A percentile compares a stretch with the other conserved stretches of the same genome.
Evolutionary conservation across 2,797 vertebrate genomes (phyloP).

Genomic region (Morelia viridis): DNA sequence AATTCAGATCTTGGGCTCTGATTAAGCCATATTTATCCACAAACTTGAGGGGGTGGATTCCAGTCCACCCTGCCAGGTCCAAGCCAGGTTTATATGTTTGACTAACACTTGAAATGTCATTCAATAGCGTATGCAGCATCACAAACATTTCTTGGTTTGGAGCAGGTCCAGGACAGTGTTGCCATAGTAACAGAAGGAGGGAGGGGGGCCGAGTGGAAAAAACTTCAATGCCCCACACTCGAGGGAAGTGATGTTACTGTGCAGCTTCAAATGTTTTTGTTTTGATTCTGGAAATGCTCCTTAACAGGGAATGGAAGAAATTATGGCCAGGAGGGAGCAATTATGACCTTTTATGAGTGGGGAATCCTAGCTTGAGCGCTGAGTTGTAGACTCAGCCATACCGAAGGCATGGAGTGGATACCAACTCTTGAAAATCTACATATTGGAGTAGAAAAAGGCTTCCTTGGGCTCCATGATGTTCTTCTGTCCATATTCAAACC

Average conservation of each 20-base stretch:
- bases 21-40: conserved; percentile 2
- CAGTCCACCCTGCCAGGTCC: not conserved
- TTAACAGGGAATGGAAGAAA: not conserved
- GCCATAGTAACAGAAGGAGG: conserved; percentile 36
- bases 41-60: not conserved
- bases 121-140: conserved; percentile 30
- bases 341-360: not conserved
- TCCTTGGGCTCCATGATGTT: not conserved
- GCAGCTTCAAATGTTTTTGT: not conserved
- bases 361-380: not conserved
- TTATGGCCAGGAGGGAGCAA: not conserved
- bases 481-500: not conserved
- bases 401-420: not conserved
- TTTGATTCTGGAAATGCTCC: not conserved
- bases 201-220: not conserved
- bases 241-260: not conserved
- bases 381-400: not conserved
- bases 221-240: conserved; percentile 33
- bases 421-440: not conserved
- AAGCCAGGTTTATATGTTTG: conserved; percentile 40
- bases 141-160: conserved; percentile 43
- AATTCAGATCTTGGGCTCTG: not conserved
- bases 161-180: conserved; percentile 38
- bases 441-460: not conserved
- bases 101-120: conserved; percentile 39